Evolutionary conservation across 1,140 invertebrate genomes (phyloP), one percentile per base, ranked within the genome.

Genomic region (Magallana angulata): DNA sequence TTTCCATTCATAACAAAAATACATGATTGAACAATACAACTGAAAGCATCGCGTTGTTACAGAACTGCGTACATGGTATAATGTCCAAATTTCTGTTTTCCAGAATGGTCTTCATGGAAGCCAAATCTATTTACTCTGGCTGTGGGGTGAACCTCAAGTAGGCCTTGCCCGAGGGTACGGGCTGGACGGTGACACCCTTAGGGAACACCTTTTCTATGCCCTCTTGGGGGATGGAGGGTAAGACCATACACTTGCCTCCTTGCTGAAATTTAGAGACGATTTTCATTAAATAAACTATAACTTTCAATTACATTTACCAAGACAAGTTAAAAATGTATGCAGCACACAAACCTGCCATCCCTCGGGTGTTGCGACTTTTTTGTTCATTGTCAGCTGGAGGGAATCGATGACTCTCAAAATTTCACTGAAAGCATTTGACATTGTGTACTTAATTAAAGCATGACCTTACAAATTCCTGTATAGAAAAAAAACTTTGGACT

Each of bases 321-420:
- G 16, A 58, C 7, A 1, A 30, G 7, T 71, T 24, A 7, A 24
- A 71, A 48, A 48, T 48, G 83, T 57, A 95, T 96, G 96, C 96
- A 5, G 36, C 36, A 48, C 36, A 48, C 36, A 48, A 48, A 97
- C 97, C 94, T 96, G 95, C 98, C 98, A 98, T 92, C 98, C 97
- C 56, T 96, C 98, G 18, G 98, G 98, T 1, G 98, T 98, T 36
- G 98, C 96, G 91, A 98, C 97, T 94, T 97, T 97, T 90, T 97
- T 96, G 81, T 95, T 96, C 87, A 97, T 96, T 24, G 98, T 98
- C 80, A 99, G 94, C 94, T 98, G 97, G 7, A 99, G 95, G 2
- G 98, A 98, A 95, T 99, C 98, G 87, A 99, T 96, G 8, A 97
- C 97, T 85, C 98, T 96, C 58, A 99, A 93, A 91, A 99, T 97